These are phyloP conservation scores for Drosophila acutilabella DNA, from an alignment of 2,888 invertebrate genomes.

Conservation along the genomic window DNA sequence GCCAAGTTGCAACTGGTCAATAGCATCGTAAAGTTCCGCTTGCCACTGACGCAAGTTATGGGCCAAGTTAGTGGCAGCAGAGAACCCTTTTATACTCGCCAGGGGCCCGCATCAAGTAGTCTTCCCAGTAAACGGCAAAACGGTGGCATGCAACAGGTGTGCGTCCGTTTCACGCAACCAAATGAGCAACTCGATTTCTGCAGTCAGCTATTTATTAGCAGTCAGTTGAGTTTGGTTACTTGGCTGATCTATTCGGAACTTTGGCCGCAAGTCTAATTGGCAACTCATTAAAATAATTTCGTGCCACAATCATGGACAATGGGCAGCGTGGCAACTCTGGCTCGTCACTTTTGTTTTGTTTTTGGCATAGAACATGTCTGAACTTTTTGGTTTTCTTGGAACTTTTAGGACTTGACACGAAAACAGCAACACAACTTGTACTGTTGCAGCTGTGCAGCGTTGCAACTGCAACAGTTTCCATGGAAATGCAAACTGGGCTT, in stretches of 20 bases:
- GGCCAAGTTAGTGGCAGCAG: conserved; percentile 14
- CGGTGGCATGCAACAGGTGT: conserved; percentile 57
- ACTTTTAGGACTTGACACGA: conserved; percentile 77
- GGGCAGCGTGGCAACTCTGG: conserved; percentile 46
- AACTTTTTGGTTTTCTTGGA: conserved; percentile 68
- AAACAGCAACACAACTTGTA: conserved; percentile 57
- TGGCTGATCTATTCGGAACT: conserved; percentile 57
- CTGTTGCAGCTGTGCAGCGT: conserved; percentile 63
- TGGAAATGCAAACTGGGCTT: conserved; percentile 65
- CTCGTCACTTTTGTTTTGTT: conserved; percentile 53
- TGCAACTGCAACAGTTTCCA: conserved; percentile 63
- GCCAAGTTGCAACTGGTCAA: conserved; percentile 34
- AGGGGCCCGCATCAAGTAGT: conserved; percentile 19
- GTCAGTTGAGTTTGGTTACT: conserved; percentile 1
- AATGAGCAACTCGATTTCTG: not conserved
- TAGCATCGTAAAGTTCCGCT: conserved; percentile 57
- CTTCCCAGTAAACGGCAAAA: conserved; percentile 5
- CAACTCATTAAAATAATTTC: conserved; percentile 79
- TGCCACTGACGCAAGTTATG: conserved; percentile 56
- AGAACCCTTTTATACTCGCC: conserved; percentile 46
- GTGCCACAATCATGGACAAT: conserved; percentile 59
- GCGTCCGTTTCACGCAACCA: conserved; percentile 48
- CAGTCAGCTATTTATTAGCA: conserved; percentile 54
- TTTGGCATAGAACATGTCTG: conserved; percentile 71
- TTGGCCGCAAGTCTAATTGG: conserved; percentile 60